Conservation (phyloP, 53 echinoderm and acorn worm species). For the Hippasteria phrygiana region DNA sequence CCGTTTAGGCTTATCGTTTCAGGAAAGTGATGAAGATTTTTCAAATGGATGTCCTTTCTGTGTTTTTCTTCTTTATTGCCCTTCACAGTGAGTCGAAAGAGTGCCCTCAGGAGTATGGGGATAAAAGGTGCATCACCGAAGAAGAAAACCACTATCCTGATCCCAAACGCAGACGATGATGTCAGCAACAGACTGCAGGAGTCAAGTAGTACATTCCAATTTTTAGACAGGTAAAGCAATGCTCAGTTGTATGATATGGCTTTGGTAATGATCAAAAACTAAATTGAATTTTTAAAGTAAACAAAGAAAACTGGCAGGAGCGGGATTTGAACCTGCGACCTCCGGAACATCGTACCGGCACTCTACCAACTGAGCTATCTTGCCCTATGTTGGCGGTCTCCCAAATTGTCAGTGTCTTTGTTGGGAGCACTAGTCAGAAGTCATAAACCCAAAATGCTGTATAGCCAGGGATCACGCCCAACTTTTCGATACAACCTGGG, state of each 20-base stretch:
- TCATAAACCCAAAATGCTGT: too few relatives aligned
- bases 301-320: too few relatives aligned
- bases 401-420: too few relatives aligned
- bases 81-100: conserved; percentile 77
- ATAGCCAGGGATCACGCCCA: too few relatives aligned
- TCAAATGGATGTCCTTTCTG: background rate
- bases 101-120: conserved; percentile 81
- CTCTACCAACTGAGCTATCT: too few relatives aligned
- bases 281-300: too few relatives aligned
- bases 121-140: conserved; percentile 75
- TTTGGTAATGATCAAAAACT: background rate
- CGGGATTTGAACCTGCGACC: too few relatives aligned
- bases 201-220: conserved; percentile 39
- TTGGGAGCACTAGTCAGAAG: too few relatives aligned
- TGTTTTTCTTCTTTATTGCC: background rate
- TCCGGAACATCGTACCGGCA: too few relatives aligned
- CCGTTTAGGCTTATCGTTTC: background rate
- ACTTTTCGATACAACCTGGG: too few relatives aligned
- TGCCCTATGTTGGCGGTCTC: too few relatives aligned
- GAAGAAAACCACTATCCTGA: conserved; percentile 85
- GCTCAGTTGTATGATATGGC: background rate
- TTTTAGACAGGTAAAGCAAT: conserved; percentile 41
- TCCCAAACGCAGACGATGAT: conserved; percentile 69
- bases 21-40: background rate
- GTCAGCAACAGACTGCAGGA: conserved; percentile 27